phyloP scores from a whole-genome alignment of 2,797 vertebrate species.

The Euthynnus affinis region DNA sequence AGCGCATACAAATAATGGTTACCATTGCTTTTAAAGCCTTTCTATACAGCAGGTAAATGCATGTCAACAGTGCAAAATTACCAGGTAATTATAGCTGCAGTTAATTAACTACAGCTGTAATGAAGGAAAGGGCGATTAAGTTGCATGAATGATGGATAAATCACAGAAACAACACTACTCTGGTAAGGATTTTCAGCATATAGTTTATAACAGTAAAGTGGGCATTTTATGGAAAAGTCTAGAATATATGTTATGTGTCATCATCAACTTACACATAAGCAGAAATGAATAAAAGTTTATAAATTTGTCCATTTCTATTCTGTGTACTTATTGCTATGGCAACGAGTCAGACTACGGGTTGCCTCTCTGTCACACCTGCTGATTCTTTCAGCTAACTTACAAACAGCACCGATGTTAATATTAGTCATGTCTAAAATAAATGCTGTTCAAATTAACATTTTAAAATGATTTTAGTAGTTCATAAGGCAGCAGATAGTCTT shows the following conservation, averaged over 20 bases:
- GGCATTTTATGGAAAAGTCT: neutral
- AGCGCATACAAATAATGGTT: neutral
- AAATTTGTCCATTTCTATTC: neutral
- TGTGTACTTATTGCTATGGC: constrained; percentile 21
- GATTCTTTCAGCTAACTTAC: constrained; percentile 12
- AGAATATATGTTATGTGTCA: neutral
- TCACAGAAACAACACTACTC: neutral
- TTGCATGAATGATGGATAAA: neutral
- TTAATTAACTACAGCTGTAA: neutral
- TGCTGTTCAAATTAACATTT: neutral
- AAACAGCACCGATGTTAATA: neutral
- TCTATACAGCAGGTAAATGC: neutral
- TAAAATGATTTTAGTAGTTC: too few relatives aligned
- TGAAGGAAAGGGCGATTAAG: neutral
- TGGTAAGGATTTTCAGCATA: neutral
- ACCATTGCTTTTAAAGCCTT: constrained; percentile 7
- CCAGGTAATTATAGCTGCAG: neutral
- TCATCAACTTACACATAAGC: neutral
- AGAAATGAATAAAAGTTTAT: neutral
- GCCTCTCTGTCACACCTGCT: constrained; percentile 1
- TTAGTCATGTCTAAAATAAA: constrained; percentile 14
- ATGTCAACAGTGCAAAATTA: constrained; percentile 5
- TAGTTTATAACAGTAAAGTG: neutral
- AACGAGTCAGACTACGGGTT: constrained; percentile 12
- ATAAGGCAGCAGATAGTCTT: too few relatives aligned